Evolutionary conservation across 2,888 invertebrate species (phyloP), one percentile per base, ranked within the genome.

Genomic region (Diaphora mendica): DNA sequence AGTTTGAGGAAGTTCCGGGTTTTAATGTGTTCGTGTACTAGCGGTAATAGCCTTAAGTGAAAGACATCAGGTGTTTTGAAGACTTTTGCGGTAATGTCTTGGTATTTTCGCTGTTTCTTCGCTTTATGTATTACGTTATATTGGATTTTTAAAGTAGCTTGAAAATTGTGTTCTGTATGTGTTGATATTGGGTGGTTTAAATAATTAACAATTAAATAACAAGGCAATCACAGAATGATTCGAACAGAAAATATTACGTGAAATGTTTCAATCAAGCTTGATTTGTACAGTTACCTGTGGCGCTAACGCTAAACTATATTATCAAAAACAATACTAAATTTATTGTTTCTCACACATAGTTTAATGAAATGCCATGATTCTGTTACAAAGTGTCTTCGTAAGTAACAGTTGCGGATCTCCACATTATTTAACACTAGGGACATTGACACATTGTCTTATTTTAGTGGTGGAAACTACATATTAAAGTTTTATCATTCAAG

Each of bases 21-120:
- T 68, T 79, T 81, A 81, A 82, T 81, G 83, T 74, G 76, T 81
- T 83, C 75, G 74, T 72, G 76, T 75, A 76, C 76, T 73, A 17
- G 64, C 39, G 55, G 59, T 74, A 67, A 66, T 51, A 64, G 62
- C 67, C 64, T 42, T 68, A 70, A 80, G 76, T 75, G 74, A 62
- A 70, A 68, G 72, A 77, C 70, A 64, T 78, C 77, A 79, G 72
- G 67, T 78, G 73, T 39, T 64, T 33, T n/a, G 35, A 23, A 59
- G 26, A 65, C 51, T 30, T 65, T 65, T 73, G 55, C 55, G 70
- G 70, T 64, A 15, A 35, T 23, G 42, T 20, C 20, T 23, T 0
- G 39, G 42, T 42, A 44, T 33, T 62, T 64, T 64, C 33, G 35
- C 51, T 9, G 9, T 55, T 69, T 39, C 5, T 35, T 23, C 5